Evolutionary conservation across 2,888 invertebrate genomes (phyloP), one percentile per base, ranked within the genome.

Genomic region (Dione juno): DNA sequence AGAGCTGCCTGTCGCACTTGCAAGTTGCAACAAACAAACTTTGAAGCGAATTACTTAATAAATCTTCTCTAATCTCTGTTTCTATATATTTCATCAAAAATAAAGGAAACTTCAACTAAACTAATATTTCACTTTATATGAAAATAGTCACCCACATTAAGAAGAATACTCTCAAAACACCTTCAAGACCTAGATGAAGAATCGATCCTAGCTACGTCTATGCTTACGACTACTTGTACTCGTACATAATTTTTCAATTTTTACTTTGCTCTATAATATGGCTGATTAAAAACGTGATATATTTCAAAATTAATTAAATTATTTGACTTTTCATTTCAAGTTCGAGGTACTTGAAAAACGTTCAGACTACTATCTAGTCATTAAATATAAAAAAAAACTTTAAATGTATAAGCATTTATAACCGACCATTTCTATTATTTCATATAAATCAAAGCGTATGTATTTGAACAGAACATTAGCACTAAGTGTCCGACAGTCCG

Each of bases 201-300:
- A 37, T 35, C n/a, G 14, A 10, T 64, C 21, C 64, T 76, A 76
- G 72, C 71, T 73, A 52, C 64, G 64, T 64, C 64, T 52, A 64
- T 64, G 64, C 75, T 77, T 76, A 77, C 70, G 64, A 66, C 72
- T 78, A 78, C 77, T 81, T 72, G 75, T 77, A 78, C 77, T 81
- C 71, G 75, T 77, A 78, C 77, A 76, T 76, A 72, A 75, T 76
- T 80, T 77, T 74, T 59, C 21, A 50, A 40, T 45, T 54, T 68
- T 63, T 14, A 14, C 9, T 54, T 53, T 64, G 19, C 43, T 50
- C 52, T 28, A 41, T 52, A 63, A 40, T 11, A 45, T 21, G 28
- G 50, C 37, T 48, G 54, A 58, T n/a, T 59, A 67, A 13, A 61
- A 45, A 61, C 35, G 2, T 43, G 28, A 35, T n/a, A 14, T n/a